Percentiles rank a stretch among this genome's conserved stretches.
phyloP scores from a whole-genome alignment of 2,888 invertebrate genomes.

The Sepiola atlantica region DNA sequence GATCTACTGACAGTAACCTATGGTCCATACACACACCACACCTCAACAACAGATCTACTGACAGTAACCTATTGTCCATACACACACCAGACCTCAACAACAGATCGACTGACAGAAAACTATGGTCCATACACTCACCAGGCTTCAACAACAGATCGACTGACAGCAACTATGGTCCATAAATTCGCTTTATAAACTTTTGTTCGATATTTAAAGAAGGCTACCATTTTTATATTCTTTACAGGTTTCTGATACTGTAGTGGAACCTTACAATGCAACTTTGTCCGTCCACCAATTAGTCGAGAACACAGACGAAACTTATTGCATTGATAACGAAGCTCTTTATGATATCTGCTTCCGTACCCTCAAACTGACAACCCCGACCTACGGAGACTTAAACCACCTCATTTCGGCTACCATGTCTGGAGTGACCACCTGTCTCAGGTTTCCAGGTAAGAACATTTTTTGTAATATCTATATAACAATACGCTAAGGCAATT shows the following conservation, averaged over 20 bases:
- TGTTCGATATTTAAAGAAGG: no score
- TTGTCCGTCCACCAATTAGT: constrained; percentile 82
- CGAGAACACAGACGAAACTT: constrained; percentile 91
- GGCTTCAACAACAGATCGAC: no score
- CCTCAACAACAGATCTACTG: no score
- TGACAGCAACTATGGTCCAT: no score
- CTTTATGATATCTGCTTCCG: constrained; percentile 92
- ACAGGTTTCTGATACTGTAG: constrained; percentile 83
- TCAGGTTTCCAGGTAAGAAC: constrained; percentile 85
- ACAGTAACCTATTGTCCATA: no score
- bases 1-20: no score
- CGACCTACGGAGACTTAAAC: constrained; percentile 91
- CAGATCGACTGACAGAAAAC: no score
- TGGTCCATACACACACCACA: no score
- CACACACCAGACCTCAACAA: no score
- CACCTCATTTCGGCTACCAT: constrained; percentile 80
- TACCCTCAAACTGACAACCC: constrained; percentile 85
- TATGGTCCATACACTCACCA: no score
- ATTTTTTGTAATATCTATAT: neutral
- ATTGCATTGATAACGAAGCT: constrained; percentile 92
- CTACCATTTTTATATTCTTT: constrained; percentile 45
- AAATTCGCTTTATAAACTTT: no score
- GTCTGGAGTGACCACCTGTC: constrained; percentile 84
- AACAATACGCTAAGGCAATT: no score
- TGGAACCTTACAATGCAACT: constrained; percentile 87